phyloP scores from a whole-genome alignment of 2,113 vertebrate species.

The Haplotaxodon microlepis region DNA sequence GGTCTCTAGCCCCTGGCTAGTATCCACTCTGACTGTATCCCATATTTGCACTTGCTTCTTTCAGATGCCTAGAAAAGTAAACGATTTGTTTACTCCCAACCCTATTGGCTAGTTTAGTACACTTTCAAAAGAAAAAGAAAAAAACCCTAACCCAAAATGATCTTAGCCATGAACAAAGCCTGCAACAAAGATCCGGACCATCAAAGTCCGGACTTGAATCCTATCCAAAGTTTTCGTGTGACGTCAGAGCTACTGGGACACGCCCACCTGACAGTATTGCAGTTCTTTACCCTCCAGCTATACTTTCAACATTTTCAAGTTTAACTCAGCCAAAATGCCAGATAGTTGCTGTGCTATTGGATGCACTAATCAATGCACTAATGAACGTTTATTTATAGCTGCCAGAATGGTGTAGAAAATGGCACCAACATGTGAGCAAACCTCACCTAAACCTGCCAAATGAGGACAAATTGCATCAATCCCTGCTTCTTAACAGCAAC shows the following conservation, averaged over 20 bases:
- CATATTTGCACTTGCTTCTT: background rate
- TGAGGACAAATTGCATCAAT: background rate
- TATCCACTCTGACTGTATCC: background rate
- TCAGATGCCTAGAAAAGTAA: background rate
- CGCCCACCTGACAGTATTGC: background rate
- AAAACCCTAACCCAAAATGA: background rate
- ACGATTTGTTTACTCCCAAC: background rate
- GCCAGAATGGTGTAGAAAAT: background rate
- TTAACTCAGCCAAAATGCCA: background rate
- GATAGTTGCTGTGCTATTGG: background rate
- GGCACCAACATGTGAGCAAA: background rate
- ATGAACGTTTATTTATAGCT: background rate
- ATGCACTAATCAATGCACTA: background rate
- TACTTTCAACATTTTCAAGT: background rate
- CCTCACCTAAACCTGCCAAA: background rate
- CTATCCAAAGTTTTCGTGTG: background rate
- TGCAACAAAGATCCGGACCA: background rate
- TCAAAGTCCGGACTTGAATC: background rate
- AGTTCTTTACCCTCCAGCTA: background rate
- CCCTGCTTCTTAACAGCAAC: background rate
- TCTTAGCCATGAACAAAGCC: background rate
- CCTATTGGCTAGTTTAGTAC: background rate
- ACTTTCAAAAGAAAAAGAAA: background rate
- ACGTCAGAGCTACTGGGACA: background rate
- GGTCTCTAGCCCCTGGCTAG: background rate